Evolutionary conservation across 2,797 vertebrate species (phyloP).

Genomic region (Oreonectes daqikongensis): DNA sequence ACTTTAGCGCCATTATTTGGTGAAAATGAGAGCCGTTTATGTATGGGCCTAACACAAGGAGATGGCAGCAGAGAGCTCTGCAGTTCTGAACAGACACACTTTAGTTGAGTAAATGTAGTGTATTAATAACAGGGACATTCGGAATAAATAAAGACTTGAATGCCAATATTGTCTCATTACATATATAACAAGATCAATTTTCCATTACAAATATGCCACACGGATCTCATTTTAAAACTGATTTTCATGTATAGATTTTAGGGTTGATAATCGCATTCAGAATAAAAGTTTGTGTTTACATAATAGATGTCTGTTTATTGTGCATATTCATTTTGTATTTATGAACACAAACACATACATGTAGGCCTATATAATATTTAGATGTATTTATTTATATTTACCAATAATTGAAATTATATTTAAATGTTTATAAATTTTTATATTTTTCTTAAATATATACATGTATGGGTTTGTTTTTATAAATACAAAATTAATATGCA

Average conservation of each 20-base stretch:
- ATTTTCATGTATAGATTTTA: neutral
- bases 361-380: too few relatives aligned
- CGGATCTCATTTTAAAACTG: neutral
- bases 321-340: too few relatives aligned
- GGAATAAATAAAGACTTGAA: neutral
- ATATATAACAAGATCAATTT: neutral
- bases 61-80: conserved; percentile 28
- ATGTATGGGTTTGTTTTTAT: too few relatives aligned
- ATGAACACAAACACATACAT: too few relatives aligned
- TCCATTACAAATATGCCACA: neutral
- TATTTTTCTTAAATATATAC: too few relatives aligned
- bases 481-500: too few relatives aligned
- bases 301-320: too few relatives aligned
- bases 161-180: neutral
- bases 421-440: too few relatives aligned
- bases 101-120: neutral
- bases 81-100: neutral
- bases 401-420: too few relatives aligned
- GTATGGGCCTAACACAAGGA: conserved; percentile 4
- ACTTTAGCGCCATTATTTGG: neutral
- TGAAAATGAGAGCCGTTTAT: neutral
- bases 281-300: too few relatives aligned
- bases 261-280: too few relatives aligned
- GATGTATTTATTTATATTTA: too few relatives aligned
- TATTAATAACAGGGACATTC: neutral